Base-by-base conservation (phyloP, 2,113 vertebrate species). In the Tichodroma muraria region DNA sequence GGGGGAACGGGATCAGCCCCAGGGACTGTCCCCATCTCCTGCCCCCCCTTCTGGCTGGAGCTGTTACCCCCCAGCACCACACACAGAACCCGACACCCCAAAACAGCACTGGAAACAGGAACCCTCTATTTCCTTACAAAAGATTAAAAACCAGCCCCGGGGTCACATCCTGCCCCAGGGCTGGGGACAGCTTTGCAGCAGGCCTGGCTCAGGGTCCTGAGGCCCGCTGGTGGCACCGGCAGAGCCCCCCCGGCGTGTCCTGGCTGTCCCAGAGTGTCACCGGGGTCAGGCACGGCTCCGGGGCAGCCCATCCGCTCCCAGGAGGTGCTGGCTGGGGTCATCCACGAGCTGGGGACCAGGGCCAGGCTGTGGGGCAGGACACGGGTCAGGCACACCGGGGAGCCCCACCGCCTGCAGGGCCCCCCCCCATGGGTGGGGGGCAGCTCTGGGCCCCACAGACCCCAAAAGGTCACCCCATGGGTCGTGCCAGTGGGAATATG, bases 281-380 rank as follows among this genome's bases (percentile, higher is more conserved):
- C 6, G 0, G 35, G 1, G 14, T 98, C 95, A 98, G 71, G 82
- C 12, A 1, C 42, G 53, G 38, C 54, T 44, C 44, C 71, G 95
- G 4, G 97, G 98, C 61, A 98, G 86, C 53, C 98, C 98, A 0
- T 98, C 98, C 0, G 93, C 27, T 68, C 97, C 98, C 88, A 99
- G 94, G 33, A 99, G 97, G 88, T 98, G 98, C 54, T 88, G 88
- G 4, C 59, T 72, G 44, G 97, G 88, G 47, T 98, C 94, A 3
- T 98, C 94, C 86, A 98, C 84, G 13, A 96, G 33, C 65, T 96
- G 96, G 25, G 98, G 98, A 14, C 98, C 98, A 0, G 98, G 98
- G 28, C 98, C 98, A 0, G 97, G 98, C 98, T 99, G 89, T 8
- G 50, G 63, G n/a, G 59, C 83, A 44, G 69, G 16, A 70, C 38